Conservation (phyloP, 2,797 vertebrate species). For the Nyctalus aviator region DNA sequence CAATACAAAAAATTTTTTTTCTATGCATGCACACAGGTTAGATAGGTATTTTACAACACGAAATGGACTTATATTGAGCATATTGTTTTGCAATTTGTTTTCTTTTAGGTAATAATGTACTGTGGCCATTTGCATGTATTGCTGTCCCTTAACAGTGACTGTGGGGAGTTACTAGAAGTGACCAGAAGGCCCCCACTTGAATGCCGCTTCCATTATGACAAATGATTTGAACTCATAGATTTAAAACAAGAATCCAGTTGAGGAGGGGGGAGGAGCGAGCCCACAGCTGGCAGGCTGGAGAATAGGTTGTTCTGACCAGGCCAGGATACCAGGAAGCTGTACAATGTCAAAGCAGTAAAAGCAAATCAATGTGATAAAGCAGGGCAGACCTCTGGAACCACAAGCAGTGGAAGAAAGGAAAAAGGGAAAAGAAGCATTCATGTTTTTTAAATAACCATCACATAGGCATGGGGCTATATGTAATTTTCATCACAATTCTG, state of each 20-base stretch:
- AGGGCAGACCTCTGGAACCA: neutral
- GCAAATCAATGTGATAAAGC: neutral
- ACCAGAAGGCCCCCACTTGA: neutral
- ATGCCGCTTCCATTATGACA: neutral
- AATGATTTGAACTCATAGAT: neutral
- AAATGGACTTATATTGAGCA: neutral
- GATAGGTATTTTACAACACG: neutral
- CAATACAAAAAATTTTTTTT: neutral
- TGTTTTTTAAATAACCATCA: neutral
- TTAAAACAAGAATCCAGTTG: neutral
- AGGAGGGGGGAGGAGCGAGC: neutral
- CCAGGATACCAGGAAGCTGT: neutral
- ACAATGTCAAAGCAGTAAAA: neutral
- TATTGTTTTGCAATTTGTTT: neutral
- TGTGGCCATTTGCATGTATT: neutral
- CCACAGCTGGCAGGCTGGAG: neutral
- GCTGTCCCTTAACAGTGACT: neutral
- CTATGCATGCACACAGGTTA: neutral
- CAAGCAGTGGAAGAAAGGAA: neutral
- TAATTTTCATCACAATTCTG: neutral
- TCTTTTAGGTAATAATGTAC: neutral
- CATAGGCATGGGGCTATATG: neutral
- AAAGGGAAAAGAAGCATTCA: neutral
- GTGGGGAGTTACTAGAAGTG: neutral
- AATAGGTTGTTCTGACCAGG: neutral